phyloP scores from a whole-genome alignment of 1,140 invertebrate genomes.

The Nasonia giraulti region DNA sequence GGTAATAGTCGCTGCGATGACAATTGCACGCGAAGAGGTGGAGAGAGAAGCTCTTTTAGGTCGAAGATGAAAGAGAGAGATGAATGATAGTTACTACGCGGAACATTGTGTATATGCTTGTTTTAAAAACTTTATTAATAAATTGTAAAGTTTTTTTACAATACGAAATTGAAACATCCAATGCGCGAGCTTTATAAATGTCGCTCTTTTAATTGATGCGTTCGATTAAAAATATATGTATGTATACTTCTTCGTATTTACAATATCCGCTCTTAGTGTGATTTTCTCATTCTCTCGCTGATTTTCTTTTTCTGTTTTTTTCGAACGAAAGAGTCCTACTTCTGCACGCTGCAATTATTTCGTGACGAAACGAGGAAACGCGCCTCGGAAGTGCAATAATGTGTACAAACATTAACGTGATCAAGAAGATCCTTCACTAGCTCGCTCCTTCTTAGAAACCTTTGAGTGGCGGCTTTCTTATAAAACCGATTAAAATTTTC shows the following conservation, averaged over 20 bases:
- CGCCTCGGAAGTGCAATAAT: neutral
- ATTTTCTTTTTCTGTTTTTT: neutral
- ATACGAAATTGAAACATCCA: constrained; percentile 4
- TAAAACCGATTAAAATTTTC: neutral
- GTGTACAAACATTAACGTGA: neutral
- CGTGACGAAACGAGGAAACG: neutral
- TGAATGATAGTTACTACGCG: neutral
- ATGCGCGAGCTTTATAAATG: neutral
- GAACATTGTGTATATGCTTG: neutral
- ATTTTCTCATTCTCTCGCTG: neutral
- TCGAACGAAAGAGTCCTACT: neutral
- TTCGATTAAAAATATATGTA: neutral
- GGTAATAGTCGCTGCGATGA: too few relatives aligned
- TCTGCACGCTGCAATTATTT: neutral
- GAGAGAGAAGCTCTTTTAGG: neutral
- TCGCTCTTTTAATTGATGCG: too few relatives aligned
- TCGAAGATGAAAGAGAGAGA: neutral
- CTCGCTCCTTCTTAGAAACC: neutral
- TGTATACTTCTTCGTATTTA: neutral
- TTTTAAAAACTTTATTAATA: constrained; percentile 2
- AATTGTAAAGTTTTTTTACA: constrained; percentile 4
- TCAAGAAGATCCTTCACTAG: neutral
- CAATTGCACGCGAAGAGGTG: neutral
- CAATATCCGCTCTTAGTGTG: neutral
- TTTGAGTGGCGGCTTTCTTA: neutral